phyloP scores from a whole-genome alignment of 1,140 invertebrate species.

The Helicoverpa armigera region DNA sequence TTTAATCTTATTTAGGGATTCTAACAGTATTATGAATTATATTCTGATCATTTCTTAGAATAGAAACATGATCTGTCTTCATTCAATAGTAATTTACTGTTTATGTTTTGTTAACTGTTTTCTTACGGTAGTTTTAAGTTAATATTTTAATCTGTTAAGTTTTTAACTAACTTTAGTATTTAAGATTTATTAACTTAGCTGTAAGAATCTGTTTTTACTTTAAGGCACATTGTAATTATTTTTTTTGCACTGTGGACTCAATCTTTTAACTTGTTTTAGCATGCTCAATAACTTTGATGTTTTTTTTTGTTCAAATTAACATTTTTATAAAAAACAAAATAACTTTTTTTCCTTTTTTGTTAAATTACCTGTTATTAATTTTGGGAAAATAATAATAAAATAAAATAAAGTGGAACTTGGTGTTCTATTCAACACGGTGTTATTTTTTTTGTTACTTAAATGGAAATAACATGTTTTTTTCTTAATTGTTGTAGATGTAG shows the following conservation, averaged over 20 bases:
- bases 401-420: not conserved
- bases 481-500: constrained; percentile 91
- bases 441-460: constrained; percentile 5
- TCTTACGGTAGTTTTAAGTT: constrained; percentile 57
- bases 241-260: constrained; percentile 18
- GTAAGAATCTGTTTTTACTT: not conserved
- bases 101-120: constrained; percentile 50
- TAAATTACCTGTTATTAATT: not conserved
- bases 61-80: not conserved
- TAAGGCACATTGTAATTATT: not conserved
- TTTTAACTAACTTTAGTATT: not conserved
- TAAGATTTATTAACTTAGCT: not conserved
- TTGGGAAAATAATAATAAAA: not conserved
- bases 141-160: not conserved
- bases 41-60: constrained; percentile 28
- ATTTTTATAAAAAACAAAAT: not conserved
- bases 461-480: constrained; percentile 77
- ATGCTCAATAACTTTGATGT: not conserved
- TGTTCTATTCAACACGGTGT: not conserved
- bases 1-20: constrained; percentile 69
- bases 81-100: constrained; percentile 14
- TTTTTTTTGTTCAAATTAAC: not conserved
- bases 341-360: not conserved
- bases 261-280: constrained; percentile 10
- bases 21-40: constrained; percentile 52